phyloP scores from a whole-genome alignment of 2,113 vertebrate species.

The Zonotrichia leucophrys region DNA sequence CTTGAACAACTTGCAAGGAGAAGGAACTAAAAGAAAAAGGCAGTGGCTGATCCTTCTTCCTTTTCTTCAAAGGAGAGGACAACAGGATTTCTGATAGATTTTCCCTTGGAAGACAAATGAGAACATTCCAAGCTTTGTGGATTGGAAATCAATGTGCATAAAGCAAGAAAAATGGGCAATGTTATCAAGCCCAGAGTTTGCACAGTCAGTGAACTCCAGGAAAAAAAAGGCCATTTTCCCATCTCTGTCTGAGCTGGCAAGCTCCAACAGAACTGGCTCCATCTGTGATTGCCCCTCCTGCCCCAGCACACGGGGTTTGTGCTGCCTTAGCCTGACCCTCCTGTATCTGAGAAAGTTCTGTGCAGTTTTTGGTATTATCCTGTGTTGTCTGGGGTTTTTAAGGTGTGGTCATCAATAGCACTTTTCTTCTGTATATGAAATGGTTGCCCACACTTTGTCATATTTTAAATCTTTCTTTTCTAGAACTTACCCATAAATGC shows the following conservation, averaged over 20 bases:
- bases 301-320: fast-evolving
- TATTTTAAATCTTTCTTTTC: neutral
- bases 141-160: slow-evolving; percentile 24
- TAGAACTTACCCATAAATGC: neutral
- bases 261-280: neutral
- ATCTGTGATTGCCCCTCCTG: neutral
- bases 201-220: neutral
- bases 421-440: neutral
- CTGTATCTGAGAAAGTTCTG: neutral
- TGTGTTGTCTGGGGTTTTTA: neutral
- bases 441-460: too few relatives aligned
- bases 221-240: neutral
- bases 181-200: neutral
- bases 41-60: neutral
- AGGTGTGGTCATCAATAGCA: fast-evolving
- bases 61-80: neutral
- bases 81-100: neutral
- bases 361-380: fast-evolving
- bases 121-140: neutral
- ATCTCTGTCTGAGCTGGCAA: neutral
- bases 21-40: neutral
- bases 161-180: slow-evolving; percentile 40
- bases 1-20: neutral
- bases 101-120: slow-evolving; percentile 36
- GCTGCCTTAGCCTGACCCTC: neutral